Evolutionary conservation across 1,140 invertebrate species (phyloP).

Genomic region (Eubasilissa regina): DNA sequence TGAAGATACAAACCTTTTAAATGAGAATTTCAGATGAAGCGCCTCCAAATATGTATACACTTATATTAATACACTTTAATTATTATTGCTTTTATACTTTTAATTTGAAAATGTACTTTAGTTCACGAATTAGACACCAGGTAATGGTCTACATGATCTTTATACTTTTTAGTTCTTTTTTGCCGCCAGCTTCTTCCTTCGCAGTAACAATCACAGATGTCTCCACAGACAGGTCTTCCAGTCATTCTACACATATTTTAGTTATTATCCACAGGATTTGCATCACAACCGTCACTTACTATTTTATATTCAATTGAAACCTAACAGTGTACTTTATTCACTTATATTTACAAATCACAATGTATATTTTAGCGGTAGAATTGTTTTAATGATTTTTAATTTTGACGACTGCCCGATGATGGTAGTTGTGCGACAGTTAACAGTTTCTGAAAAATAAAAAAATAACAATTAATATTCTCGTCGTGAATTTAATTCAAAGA

Average conservation of each 20-base stretch:
- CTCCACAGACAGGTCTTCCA: neutral
- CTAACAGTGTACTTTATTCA: neutral
- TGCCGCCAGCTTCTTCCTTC: constrained; percentile 9
- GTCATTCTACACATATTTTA: constrained; percentile 13
- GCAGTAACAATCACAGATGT: neutral
- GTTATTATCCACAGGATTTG: neutral
- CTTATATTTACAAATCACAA: neutral
- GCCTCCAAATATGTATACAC: too few species aligned
- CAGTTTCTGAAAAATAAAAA: neutral
- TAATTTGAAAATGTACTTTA: too few species aligned
- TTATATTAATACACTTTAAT: too few species aligned
- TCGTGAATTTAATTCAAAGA: too few species aligned
- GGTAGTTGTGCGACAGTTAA: neutral
- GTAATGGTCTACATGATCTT: neutral
- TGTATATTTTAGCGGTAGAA: neutral
- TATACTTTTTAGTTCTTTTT: constrained; percentile 17
- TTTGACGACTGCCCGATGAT: neutral
- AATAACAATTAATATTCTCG: neutral
- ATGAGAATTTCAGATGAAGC: too few species aligned
- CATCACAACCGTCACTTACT: neutral
- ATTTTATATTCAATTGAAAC: too few species aligned
- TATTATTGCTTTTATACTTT: too few species aligned
- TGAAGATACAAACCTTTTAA: too few species aligned
- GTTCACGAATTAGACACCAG: constrained; percentile 3
- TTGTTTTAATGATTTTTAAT: neutral